These are phyloP conservation scores for Mallotus villosus DNA, from an alignment of 2,797 vertebrate species.

Conservation along the genomic window DNA sequence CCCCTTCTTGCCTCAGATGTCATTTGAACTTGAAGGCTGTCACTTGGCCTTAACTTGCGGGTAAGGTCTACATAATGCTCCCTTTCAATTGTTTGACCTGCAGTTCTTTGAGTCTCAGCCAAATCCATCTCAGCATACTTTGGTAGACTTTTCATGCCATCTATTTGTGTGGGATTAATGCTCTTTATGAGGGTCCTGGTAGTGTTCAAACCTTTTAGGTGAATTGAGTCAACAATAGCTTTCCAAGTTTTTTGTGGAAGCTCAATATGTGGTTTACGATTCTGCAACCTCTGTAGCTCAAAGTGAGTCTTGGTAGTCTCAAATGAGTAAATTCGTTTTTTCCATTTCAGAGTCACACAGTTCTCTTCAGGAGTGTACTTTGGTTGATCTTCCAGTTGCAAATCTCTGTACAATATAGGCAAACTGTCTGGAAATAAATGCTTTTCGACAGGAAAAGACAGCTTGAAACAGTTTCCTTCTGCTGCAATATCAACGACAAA, in stretches of 20 bases:
- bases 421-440: slow-evolving; percentile 61
- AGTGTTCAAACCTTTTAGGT: slow-evolving; percentile 46
- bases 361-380: neutral
- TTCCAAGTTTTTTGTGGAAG: slow-evolving; percentile 58
- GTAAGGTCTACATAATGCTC: slow-evolving; percentile 70
- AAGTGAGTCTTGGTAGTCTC: slow-evolving; percentile 9
- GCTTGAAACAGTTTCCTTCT: slow-evolving; percentile 56
- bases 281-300: slow-evolving; percentile 3
- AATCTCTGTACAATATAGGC: slow-evolving; percentile 62
- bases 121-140: too few species aligned
- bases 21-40: slow-evolving; percentile 72
- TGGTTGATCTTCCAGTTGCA: slow-evolving; percentile 76
- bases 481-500: slow-evolving; percentile 63
- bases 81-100: neutral
- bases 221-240: slow-evolving; percentile 65
- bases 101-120: too few species aligned
- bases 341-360: slow-evolving; percentile 69
- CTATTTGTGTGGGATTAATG: neutral
- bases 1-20: slow-evolving; percentile 57
- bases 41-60: slow-evolving; percentile 64
- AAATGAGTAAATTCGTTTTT: slow-evolving; percentile 73
- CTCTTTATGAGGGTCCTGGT: slow-evolving; percentile 37
- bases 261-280: slow-evolving; percentile 30
- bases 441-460: slow-evolving; percentile 72
- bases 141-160: too few species aligned